Percentiles rank a stretch among this genome's conserved stretches.
These are phyloP conservation scores for Herpailurus yagouaroundi DNA, from an alignment of 2,113 vertebrate species.

Conservation along the genomic window DNA sequence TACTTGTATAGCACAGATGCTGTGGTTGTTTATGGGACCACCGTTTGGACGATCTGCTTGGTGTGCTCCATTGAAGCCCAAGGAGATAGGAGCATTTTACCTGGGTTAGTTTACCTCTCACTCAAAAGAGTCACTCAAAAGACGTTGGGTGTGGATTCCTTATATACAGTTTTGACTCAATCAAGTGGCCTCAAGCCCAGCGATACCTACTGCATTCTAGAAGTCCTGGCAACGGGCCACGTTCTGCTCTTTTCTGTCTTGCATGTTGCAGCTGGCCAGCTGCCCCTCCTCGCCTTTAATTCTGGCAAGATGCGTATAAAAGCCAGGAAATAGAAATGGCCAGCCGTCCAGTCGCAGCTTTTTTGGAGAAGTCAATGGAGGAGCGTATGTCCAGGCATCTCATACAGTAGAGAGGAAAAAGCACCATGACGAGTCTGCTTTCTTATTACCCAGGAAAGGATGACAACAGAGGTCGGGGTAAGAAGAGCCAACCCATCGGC, in stretches of 20 bases:
- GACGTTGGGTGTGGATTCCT: neutral
- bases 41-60: neutral
- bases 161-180: neutral
- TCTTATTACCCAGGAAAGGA: neutral
- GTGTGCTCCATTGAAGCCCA: neutral
- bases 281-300: neutral
- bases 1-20: neutral
- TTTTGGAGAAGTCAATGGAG: neutral
- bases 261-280: neutral
- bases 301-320: neutral
- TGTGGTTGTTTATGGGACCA: neutral
- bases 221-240: neutral
- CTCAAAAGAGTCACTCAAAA: neutral
- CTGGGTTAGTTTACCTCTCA: neutral
- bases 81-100: neutral
- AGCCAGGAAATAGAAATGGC: neutral
- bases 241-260: neutral
- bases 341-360: neutral
- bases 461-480: rapidly evolving
- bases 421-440: neutral
- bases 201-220: neutral
- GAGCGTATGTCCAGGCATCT: neutral
- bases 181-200: neutral
- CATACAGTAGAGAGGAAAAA: neutral
- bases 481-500: neutral